Evolutionary conservation across 2,888 invertebrate genomes (phyloP).

Genomic region (Eupithecia subumbrata): DNA sequence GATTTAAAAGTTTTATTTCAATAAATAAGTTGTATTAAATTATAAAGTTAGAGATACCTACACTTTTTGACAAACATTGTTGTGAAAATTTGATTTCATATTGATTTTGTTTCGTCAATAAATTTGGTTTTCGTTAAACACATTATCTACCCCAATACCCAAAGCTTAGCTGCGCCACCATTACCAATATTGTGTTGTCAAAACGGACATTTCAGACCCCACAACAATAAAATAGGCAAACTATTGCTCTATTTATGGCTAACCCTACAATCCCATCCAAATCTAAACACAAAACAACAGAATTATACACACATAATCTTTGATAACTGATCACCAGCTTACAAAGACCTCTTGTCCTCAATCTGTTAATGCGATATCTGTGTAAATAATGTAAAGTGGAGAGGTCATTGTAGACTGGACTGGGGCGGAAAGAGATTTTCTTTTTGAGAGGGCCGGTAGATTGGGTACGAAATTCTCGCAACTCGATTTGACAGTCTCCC

Average conservation of each 20-base stretch:
- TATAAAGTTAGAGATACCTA: too few relatives aligned
- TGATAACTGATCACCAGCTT: conserved; percentile 26
- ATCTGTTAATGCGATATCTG: conserved; percentile 17
- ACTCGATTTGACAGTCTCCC: conserved; percentile 73
- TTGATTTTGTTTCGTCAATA: not conserved
- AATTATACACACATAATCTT: conserved; percentile 43
- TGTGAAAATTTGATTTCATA: not conserved
- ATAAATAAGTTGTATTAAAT: too few relatives aligned
- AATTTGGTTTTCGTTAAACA: not conserved
- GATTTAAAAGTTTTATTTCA: too few relatives aligned
- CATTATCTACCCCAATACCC: not conserved
- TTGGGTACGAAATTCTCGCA: conserved; percentile 68
- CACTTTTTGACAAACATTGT: not conserved
- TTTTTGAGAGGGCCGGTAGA: conserved; percentile 66
- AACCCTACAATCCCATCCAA: conserved; percentile 14
- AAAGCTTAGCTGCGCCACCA: not conserved
- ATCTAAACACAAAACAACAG: conserved; percentile 30
- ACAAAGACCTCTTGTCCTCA: conserved; percentile 18
- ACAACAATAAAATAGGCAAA: conserved; percentile 17
- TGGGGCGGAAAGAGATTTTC: conserved; percentile 59
- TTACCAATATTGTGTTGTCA: conserved; percentile 13
- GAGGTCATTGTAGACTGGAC: conserved; percentile 52
- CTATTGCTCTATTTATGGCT: conserved; percentile 3
- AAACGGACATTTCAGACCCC: conserved; percentile 13
- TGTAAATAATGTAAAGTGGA: conserved; percentile 29